Percentiles rank a stretch among this genome's conserved stretches.
These are phyloP conservation scores for Tethya wilhelma DNA, from an alignment of 37 sponge, comb jelly and placozoan genomes.

Conservation along the genomic window DNA sequence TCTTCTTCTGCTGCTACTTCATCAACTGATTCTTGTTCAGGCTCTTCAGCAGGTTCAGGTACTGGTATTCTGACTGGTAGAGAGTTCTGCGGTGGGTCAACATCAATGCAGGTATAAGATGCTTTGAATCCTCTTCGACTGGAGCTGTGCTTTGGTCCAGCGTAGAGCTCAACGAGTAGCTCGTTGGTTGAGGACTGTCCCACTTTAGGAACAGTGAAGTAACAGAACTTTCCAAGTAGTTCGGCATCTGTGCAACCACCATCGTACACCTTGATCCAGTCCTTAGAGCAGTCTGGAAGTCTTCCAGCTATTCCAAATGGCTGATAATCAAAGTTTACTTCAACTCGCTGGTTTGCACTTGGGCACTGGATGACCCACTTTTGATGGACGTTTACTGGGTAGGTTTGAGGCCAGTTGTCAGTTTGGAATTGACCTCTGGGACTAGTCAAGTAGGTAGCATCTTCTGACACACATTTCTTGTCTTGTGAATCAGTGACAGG, in stretches of 20 bases:
- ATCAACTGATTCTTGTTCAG: no score
- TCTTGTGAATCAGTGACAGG: no score
- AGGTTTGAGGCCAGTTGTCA: conserved; percentile 34
- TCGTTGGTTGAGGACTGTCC: background rate
- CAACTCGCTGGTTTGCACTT: background rate
- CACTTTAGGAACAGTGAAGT: background rate
- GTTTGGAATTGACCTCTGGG: no score
- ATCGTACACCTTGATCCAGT: conserved; percentile 26
- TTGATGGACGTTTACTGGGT: conserved; percentile 27
- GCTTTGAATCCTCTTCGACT: no score
- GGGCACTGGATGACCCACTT: conserved; percentile 54
- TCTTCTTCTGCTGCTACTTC: no score
- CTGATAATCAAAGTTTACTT: conserved; percentile 4
- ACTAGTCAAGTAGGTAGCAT: no score
- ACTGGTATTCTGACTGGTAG: no score
- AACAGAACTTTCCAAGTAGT: background rate
- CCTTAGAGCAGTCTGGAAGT: conserved; percentile 13
- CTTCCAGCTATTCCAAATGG: conserved; percentile 25
- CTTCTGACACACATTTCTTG: no score
- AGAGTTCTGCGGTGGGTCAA: no score
- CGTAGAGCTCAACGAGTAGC: conserved; percentile 12
- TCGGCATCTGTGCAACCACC: background rate
- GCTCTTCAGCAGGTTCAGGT: no score
- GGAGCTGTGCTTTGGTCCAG: conserved; percentile 10
- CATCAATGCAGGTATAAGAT: no score